Evolutionary conservation across 2,797 vertebrate genomes (phyloP).

Genomic region (Fringilla coelebs): DNA sequence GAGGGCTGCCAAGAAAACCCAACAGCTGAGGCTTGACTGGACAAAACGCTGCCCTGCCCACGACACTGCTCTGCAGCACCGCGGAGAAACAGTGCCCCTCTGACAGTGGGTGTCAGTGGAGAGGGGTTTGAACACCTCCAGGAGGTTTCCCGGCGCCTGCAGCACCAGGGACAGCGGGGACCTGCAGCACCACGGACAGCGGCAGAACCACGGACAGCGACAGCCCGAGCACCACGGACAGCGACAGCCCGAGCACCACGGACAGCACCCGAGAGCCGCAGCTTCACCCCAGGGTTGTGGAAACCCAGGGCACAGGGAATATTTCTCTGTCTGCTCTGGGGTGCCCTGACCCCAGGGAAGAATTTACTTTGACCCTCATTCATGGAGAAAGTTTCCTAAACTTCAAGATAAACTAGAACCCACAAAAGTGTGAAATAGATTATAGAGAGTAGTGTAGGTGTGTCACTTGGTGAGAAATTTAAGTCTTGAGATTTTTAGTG

Average conservation of each 20-base stretch:
- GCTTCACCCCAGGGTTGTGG: not conserved
- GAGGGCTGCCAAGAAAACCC: not conserved
- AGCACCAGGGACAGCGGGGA: not conserved
- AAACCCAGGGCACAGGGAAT: not conserved
- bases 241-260: not conserved
- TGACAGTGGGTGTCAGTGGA: accelerated
- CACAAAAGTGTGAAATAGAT: not conserved
- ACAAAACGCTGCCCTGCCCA: accelerated
- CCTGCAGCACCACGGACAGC: no score
- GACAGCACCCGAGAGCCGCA: accelerated
- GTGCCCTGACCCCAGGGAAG: not conserved
- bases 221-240: accelerated
- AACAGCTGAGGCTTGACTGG: accelerated
- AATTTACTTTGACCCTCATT: not conserved
- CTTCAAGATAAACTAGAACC: not conserved
- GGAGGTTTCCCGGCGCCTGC: accelerated
- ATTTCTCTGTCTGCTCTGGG: not conserved
- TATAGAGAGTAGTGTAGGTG: no score
- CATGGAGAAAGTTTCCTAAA: not conserved
- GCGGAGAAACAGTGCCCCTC: accelerated
- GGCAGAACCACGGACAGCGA: not conserved
- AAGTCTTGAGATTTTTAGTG: not conserved
- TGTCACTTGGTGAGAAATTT: not conserved
- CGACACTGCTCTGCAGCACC: no score
- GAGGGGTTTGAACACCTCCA: accelerated